Evolutionary conservation across 1,140 invertebrate species (phyloP).

Genomic region (Drosophila erecta): DNA sequence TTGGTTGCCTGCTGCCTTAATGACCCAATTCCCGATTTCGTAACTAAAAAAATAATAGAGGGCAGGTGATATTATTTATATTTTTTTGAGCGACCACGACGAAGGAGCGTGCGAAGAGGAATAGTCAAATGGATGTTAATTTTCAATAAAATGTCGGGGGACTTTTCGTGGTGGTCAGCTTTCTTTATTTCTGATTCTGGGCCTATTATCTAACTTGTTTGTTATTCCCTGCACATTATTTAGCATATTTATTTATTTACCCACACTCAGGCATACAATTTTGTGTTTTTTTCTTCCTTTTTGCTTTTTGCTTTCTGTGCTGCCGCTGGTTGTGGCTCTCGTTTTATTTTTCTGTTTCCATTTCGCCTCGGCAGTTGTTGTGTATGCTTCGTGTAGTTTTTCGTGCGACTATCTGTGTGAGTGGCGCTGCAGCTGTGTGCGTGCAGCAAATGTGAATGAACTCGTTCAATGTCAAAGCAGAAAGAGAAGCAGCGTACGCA

Average conservation of each 20-base stretch:
- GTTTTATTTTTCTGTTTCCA: constrained; percentile 29
- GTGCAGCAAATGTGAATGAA: constrained; percentile 82
- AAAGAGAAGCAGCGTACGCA: constrained; percentile 65
- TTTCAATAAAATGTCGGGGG: constrained; percentile 23
- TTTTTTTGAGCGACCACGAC: constrained; percentile 9
- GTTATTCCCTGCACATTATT: constrained; percentile 74
- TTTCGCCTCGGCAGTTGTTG: constrained; percentile 57
- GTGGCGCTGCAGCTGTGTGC: constrained; percentile 30
- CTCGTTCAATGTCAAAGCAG: constrained; percentile 84
- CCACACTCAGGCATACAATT: constrained; percentile 15
- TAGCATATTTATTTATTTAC: constrained; percentile 74
- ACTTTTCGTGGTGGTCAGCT: constrained; percentile 19
- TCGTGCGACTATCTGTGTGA: constrained; percentile 37
- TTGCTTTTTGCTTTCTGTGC: constrained; percentile 35
- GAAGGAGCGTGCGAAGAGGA: constrained; percentile 12
- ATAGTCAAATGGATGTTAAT: constrained; percentile 43
- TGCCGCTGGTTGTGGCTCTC: constrained; percentile 13
- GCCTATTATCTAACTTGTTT: constrained; percentile 71
- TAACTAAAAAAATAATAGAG: constrained; percentile 37
- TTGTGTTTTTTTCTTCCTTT: constrained; percentile 6
- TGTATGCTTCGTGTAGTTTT: constrained; percentile 81
- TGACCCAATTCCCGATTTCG: constrained; percentile 54
- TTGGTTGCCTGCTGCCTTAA: constrained; percentile 50
- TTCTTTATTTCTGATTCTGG: constrained; percentile 14
- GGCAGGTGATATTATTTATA: constrained; percentile 37